Evolutionary conservation across 2,113 vertebrate species (phyloP), one percentile per base, ranked within the genome.

Genomic region (Zosterops borbonicus): DNA sequence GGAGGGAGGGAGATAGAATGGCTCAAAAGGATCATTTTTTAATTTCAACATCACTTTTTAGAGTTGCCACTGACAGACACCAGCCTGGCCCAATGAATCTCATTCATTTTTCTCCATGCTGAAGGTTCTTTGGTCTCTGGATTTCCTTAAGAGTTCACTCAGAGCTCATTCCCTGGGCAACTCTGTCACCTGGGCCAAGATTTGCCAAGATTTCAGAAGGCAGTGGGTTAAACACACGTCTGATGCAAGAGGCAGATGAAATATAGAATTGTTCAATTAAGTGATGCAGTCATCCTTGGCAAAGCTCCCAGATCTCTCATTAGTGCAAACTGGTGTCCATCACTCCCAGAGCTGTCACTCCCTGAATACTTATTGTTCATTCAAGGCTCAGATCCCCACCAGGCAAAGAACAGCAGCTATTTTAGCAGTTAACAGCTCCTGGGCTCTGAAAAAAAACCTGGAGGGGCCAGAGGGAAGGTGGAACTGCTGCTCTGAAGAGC

Each of bases 301-400:
- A 95, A 41, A 68, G 81, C 69, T 95, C 91, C 89, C 80, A 84
- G 83, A 77, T 63, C 69, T 63, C 76, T 94, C 86, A 75, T 91
- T 84, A 92, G 91, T 46, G 74, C 83, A 87, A 84, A 91, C 44
- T 73, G 74, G 80, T 84, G 95, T 92, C 96, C 91, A 94, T 95
- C 95, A 92, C 83, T 75, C 44, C 56, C 69, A 17, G 80, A 75
- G 47, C 76, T 77, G 64, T 77, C 79, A 41, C 64, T 90, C 67
- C 79, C 60, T n/a, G 35, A 65, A 75, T 53, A 21, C 56, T 84
- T 41, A 81, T 24, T 87, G 78, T 73, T 92, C 87, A 91, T 82
- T 91, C 87, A 71, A 39, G 82, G 91, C 89, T 89, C 89, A 41
- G 29, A 44, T 50, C 47, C 47, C n/a, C 44, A 47, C 52, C 8